Evolutionary conservation across 2,113 vertebrate genomes (phyloP).

Genomic region (Triplophysa tibetana): DNA sequence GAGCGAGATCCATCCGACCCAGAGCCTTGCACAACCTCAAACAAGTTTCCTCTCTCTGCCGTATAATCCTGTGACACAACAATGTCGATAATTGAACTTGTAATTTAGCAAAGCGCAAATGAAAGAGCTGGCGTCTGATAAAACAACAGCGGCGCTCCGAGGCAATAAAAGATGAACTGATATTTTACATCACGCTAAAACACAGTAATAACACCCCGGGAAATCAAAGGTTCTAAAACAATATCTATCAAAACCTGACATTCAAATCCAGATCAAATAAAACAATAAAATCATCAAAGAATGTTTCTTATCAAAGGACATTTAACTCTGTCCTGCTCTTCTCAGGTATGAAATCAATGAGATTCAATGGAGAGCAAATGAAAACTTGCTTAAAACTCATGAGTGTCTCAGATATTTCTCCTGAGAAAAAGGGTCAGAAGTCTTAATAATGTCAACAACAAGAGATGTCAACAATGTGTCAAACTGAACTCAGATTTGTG

Average conservation of each 20-base stretch:
- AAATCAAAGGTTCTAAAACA: constrained; percentile 44
- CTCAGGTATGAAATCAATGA: background rate
- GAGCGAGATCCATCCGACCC: no score
- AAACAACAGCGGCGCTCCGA: constrained; percentile 16
- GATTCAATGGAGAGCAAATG: background rate
- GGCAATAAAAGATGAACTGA: constrained; percentile 38
- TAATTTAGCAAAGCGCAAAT: constrained; percentile 27
- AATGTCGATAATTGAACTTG: constrained; percentile 29
- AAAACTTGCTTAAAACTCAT: no score
- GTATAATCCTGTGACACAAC: constrained; percentile 30
- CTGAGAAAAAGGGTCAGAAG: no score
- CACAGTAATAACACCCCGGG: constrained; percentile 27
- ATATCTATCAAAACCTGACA: constrained; percentile 6
- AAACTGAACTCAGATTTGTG: no score
- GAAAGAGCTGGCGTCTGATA: background rate
- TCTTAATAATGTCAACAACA: no score
- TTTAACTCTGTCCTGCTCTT: background rate
- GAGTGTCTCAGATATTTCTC: no score
- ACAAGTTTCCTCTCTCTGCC: constrained; percentile 12
- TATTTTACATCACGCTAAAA: constrained; percentile 26
- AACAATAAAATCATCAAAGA: background rate
- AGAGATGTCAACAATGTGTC: no score
- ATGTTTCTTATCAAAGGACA: background rate
- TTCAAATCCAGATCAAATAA: background rate
- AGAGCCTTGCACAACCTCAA: constrained; percentile 10